phyloP scores from a whole-genome alignment of 2,797 vertebrate genomes.

The Acipenser ruthenus region DNA sequence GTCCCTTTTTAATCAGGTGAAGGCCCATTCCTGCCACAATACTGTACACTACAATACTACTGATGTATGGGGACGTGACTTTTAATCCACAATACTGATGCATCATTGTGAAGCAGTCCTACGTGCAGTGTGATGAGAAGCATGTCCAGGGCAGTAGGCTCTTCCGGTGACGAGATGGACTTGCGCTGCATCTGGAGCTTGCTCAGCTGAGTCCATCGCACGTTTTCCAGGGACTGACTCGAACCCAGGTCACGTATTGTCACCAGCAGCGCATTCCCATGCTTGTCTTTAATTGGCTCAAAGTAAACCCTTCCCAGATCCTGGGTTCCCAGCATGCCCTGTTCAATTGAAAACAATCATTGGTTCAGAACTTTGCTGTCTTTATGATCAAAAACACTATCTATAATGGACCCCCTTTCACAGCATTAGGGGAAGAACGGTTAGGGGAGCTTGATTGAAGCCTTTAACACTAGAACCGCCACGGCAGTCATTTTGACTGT shows the following conservation, averaged over 20 bases:
- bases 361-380: too few species aligned
- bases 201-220: slow-evolving; percentile 73
- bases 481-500: too few species aligned
- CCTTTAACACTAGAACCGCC: too few species aligned
- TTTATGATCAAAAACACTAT: too few species aligned
- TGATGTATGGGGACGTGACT: neutral
- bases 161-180: slow-evolving; percentile 74
- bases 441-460: too few species aligned
- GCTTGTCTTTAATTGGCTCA: slow-evolving; percentile 83
- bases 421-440: too few species aligned
- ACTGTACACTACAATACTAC: too few species aligned
- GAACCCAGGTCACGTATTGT: slow-evolving; percentile 75
- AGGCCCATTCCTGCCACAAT: too few species aligned
- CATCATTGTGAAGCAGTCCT: slow-evolving; percentile 22
- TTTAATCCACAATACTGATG: neutral
- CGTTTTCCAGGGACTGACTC: slow-evolving; percentile 63
- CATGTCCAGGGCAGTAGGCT: slow-evolving; percentile 75
- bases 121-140: slow-evolving; percentile 80
- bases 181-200: slow-evolving; percentile 81
- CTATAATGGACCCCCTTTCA: too few species aligned
- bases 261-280: slow-evolving; percentile 77
- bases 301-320: slow-evolving; percentile 82
- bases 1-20: too few species aligned
- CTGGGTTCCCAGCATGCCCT: slow-evolving; percentile 77
- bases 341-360: neutral